Conservation (phyloP, 2,797 vertebrate genomes). For the Gallirallus australis region DNA sequence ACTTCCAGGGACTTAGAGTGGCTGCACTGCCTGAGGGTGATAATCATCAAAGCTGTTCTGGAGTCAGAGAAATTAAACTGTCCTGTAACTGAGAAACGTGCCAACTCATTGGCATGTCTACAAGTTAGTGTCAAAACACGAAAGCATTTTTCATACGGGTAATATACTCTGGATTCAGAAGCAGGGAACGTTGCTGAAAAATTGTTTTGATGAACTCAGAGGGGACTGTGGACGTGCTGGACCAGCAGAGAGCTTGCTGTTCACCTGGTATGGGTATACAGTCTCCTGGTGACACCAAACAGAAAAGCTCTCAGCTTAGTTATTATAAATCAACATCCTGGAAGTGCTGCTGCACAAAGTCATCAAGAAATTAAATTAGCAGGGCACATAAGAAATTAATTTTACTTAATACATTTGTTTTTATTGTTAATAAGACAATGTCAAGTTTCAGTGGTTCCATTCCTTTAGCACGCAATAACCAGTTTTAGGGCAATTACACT, state of each 20-base stretch:
- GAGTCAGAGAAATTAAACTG: neutral
- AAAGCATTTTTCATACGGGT: neutral
- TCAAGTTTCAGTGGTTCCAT: neutral
- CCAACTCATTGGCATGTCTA: neutral
- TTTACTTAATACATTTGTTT: neutral
- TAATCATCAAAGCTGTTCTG: neutral
- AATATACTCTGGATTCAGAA: neutral
- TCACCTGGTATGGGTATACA: neutral
- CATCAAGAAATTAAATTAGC: neutral
- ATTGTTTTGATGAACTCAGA: neutral
- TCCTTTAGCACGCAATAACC: neutral
- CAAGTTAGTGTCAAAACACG: neutral
- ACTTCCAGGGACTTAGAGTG: neutral
- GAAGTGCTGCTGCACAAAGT: neutral
- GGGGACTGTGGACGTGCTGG: neutral
- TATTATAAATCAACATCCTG: neutral
- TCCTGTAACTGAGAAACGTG: neutral
- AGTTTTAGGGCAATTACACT: neutral
- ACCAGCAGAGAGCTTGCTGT: neutral
- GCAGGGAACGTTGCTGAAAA: neutral
- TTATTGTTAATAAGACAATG: neutral
- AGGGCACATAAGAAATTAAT: neutral
- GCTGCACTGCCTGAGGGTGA: neutral
- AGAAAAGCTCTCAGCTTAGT: neutral
- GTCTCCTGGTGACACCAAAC: neutral